Percentiles rank a stretch among this genome's conserved stretches.
phyloP scores from a whole-genome alignment of 2,797 vertebrate genomes.

The Catamblyrhynchus diadema region DNA sequence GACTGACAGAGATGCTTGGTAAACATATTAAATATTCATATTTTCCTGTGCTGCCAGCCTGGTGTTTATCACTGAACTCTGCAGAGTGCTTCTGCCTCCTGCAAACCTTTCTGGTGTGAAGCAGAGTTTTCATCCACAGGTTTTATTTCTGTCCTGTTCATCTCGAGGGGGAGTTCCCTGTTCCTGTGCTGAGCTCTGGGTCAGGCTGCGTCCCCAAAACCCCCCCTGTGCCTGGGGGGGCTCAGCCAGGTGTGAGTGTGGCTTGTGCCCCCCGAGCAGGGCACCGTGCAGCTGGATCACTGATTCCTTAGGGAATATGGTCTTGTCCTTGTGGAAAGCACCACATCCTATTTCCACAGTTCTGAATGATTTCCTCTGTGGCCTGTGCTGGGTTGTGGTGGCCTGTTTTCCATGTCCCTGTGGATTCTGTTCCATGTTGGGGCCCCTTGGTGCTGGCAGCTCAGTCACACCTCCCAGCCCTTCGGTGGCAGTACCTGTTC shows the following conservation, averaged over 20 bases:
- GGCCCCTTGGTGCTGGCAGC: no score
- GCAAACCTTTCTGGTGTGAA: neutral
- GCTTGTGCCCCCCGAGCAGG: neutral
- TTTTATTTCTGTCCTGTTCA: neutral
- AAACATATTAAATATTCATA: constrained; percentile 43
- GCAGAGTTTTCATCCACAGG: constrained; percentile 2
- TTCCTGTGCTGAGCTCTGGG: neutral
- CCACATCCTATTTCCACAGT: neutral
- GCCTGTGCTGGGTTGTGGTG: neutral
- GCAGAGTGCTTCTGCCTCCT: neutral
- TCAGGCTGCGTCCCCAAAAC: neutral
- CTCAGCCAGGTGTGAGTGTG: neutral
- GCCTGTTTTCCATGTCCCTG: accelerated
- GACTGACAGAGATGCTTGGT: constrained; percentile 35
- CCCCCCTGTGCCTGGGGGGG: neutral
- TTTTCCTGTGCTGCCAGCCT: constrained; percentile 60
- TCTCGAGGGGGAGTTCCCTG: neutral
- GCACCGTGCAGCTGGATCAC: neutral
- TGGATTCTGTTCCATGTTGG: neutral
- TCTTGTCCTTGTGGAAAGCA: neutral
- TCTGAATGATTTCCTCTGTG: neutral
- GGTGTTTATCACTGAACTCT: constrained; percentile 47
- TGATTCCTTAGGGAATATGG: neutral
- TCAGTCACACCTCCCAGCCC: neutral
- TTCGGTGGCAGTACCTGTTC: neutral